Conservation (phyloP, 2,888 invertebrate genomes). For the Epinotia ramella region DNA sequence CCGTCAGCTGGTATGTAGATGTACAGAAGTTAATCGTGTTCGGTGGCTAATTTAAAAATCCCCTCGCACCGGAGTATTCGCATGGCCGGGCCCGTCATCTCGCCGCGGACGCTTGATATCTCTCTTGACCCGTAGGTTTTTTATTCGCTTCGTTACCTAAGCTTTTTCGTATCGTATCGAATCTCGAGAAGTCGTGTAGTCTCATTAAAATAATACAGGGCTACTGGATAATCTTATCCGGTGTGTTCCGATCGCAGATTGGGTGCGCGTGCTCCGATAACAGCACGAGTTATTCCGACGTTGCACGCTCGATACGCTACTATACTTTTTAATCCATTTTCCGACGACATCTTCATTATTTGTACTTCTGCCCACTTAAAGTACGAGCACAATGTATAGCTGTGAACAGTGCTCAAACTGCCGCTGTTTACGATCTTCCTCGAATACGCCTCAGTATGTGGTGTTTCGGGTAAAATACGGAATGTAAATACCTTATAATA, state of each 20-base stretch:
- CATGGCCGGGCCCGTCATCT: slow-evolving; percentile 66
- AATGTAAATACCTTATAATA: slow-evolving; percentile 73
- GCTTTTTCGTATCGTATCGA: slow-evolving; percentile 80
- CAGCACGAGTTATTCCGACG: slow-evolving; percentile 80
- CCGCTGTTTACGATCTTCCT: slow-evolving; percentile 54
- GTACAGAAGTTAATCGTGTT: slow-evolving; percentile 77
- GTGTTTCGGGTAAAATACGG: slow-evolving; percentile 55
- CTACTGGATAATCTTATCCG: slow-evolving; percentile 85
- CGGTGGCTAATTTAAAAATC: slow-evolving; percentile 81
- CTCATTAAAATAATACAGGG: slow-evolving; percentile 86
- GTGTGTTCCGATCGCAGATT: slow-evolving; percentile 84
- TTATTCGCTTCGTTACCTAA: slow-evolving; percentile 83
- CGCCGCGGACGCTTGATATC: slow-evolving; percentile 74
- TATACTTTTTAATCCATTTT: slow-evolving; percentile 78
- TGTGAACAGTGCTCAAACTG: slow-evolving; percentile 13
- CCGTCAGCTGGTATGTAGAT: slow-evolving; percentile 84
- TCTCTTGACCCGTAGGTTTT: slow-evolving; percentile 79
- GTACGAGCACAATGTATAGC: slow-evolving; percentile 3
- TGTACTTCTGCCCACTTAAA: slow-evolving; percentile 57
- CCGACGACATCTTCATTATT: slow-evolving; percentile 82
- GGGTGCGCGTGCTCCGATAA: slow-evolving; percentile 84
- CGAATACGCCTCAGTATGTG: slow-evolving; percentile 37
- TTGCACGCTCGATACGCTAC: slow-evolving; percentile 78
- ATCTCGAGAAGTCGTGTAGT: slow-evolving; percentile 83
- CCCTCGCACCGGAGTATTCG: slow-evolving; percentile 63